phyloP scores from a whole-genome alignment of 2,797 vertebrate genomes.

The Enteromius unitaeniatus region DNA sequence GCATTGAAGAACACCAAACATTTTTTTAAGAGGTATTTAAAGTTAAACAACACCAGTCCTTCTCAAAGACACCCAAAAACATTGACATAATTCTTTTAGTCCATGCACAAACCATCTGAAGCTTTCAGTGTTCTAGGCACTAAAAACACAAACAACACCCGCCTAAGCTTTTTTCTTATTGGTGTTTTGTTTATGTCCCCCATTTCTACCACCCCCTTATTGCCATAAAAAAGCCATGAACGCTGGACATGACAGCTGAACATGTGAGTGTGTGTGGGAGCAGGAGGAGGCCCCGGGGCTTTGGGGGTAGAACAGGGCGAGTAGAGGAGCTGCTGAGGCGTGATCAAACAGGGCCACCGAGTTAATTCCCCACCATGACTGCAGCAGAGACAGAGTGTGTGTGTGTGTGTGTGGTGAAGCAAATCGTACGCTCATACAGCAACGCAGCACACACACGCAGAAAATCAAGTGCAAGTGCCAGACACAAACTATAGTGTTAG shows the following conservation, averaged over 20 bases:
- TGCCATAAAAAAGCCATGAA: conserved; percentile 45
- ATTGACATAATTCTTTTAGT: background rate
- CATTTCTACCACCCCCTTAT: conserved; percentile 24
- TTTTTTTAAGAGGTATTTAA: background rate
- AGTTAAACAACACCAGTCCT: background rate
- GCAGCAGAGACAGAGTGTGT: conserved; percentile 36
- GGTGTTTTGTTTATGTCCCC: conserved; percentile 21
- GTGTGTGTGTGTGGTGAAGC: conserved; percentile 48
- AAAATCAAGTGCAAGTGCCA: conserved; percentile 57
- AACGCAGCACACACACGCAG: conserved; percentile 41
- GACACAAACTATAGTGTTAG: conserved; percentile 58
- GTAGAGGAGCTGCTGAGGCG: conserved; percentile 49
- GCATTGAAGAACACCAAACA: background rate
- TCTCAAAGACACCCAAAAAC: background rate
- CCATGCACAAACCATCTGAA: background rate
- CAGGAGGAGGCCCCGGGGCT: conserved; percentile 46
- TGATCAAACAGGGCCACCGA: conserved; percentile 55
- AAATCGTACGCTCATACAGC: conserved; percentile 35
- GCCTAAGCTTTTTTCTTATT: background rate
- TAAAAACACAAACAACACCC: conserved; percentile 10
- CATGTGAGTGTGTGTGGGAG: conserved; percentile 41
- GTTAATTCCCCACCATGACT: conserved; percentile 55
- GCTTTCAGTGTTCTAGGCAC: background rate
- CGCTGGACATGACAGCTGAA: conserved; percentile 49
- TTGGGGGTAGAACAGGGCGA: conserved; percentile 32